These are phyloP conservation scores for Elysia crispata DNA, from an alignment of 2,888 invertebrate genomes.

Conservation along the genomic window DNA sequence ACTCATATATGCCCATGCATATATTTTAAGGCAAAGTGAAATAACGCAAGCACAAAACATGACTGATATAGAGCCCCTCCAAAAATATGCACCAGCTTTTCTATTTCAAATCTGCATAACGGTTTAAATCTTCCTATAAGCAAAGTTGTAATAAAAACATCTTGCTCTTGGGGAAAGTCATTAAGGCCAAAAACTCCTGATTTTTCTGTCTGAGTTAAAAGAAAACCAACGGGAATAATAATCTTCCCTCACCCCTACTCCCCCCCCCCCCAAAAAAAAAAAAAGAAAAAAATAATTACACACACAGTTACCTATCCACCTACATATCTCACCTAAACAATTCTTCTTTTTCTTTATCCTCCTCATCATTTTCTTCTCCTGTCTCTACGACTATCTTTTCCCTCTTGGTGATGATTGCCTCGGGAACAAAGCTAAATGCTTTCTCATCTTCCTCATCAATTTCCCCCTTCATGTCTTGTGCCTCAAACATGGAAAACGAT, in stretches of 20 bases:
- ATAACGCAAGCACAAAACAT: no score
- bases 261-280: no score
- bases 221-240: neutral
- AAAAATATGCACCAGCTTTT: no score
- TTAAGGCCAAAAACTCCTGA: neutral
- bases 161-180: no score
- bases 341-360: conserved; percentile 43
- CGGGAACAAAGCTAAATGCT: conserved; percentile 50
- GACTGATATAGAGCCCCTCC: no score
- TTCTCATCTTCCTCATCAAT: conserved; percentile 60
- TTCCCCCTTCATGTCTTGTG: conserved; percentile 63
- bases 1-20: no score
- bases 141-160: no score
- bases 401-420: conserved; percentile 50
- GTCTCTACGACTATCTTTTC: conserved; percentile 45
- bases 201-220: neutral
- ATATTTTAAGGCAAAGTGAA: no score
- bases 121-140: no score
- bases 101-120: no score
- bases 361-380: conserved; percentile 56
- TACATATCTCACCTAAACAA: neutral
- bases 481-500: conserved; percentile 59
- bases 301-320: no score
- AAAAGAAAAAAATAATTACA: no score
- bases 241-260: neutral